Base-by-base conservation (phyloP, 2,797 vertebrate species). In the Spondyliosoma cantharus region DNA sequence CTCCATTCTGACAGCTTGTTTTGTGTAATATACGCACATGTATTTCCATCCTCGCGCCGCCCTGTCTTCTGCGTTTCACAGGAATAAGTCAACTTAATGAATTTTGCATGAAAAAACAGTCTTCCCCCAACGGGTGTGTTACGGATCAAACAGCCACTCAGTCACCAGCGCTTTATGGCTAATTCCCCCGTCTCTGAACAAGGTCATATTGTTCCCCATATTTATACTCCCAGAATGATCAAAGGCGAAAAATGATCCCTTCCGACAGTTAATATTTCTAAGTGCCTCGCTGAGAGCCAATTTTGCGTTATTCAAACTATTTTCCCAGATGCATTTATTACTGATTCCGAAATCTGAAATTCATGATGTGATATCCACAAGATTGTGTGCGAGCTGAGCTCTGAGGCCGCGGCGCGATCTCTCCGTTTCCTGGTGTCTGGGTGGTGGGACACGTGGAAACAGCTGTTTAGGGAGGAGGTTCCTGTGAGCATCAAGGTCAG, bases 391-490 rank as follows among this genome's bases (percentile, higher is more conserved):
- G 85, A 89, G 20, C 63, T 13, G 50, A 85, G 53, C 70, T 19
- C 53, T 15, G 65, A 87, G 70, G 79, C 76, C 67, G 4, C 58
- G 20, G 61, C 57, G 46, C 68, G 60, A 46, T 64, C 61, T 75
- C 70, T 84, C 61, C 14, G 59, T 86, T 89, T 91, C 77, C 86
- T 71, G 24, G 63, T 83, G 74, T 85, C 57, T 65, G 74, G 84
- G 64, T 83, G 86, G 72, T 76, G 86, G 90, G 83, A 90, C 78
- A 82, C 52, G 57, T 90, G 91, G 93, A 94, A 94, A 75, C 92
- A 93, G 92, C 90, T 93, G 92, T 92, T 93, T 92, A 80, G 85
- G 93, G 91, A 92, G 88, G 90, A 88, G 91, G 84, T 93, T 94
- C 94, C 93, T 93, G 91, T 83, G 80, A 90, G 81, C 76, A 65